A percentile compares a stretch with the other conserved stretches of the same genome.
These are phyloP conservation scores for Cryptocephalus moraei DNA, from an alignment of 2,888 invertebrate genomes.

Conservation along the genomic window DNA sequence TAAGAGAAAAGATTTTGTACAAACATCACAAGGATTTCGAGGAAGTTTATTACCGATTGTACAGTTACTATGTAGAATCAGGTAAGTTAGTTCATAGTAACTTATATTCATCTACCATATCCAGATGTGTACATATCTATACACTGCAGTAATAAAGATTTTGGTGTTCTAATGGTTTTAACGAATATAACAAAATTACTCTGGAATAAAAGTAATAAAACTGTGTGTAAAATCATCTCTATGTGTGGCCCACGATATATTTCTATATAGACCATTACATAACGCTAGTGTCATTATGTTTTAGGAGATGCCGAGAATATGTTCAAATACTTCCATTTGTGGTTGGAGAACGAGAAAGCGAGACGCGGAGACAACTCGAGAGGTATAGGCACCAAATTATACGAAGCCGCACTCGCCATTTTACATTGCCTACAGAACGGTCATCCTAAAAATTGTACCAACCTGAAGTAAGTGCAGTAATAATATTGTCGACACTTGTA, in stretches of 20 bases:
- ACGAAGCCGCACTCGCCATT: conserved; percentile 28
- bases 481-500: not conserved
- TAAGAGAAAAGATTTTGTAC: conserved; percentile 40
- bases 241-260: too few relatives aligned
- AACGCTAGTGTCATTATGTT: conserved; percentile 3
- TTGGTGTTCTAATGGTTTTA: too few relatives aligned
- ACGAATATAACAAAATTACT: not conserved
- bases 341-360: conserved; percentile 27
- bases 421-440: conserved; percentile 26
- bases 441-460: conserved; percentile 25
- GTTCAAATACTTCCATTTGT: conserved; percentile 29
- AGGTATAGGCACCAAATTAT: conserved; percentile 26
- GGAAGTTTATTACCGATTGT: conserved; percentile 36
- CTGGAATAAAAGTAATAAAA: not conserved
- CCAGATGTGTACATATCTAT: too few relatives aligned
- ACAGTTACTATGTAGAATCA: conserved; percentile 41
- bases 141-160: too few relatives aligned
- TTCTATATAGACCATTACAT: not conserved
- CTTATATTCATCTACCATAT: too few relatives aligned
- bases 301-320: conserved; percentile 26
- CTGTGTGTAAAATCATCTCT: too few relatives aligned
- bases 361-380: conserved; percentile 25
- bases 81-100: conserved; percentile 32
- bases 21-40: conserved; percentile 42
- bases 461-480: conserved; percentile 23